Evolutionary conservation across 2,888 invertebrate genomes (phyloP).

Genomic region (Erpobdella octoculata): DNA sequence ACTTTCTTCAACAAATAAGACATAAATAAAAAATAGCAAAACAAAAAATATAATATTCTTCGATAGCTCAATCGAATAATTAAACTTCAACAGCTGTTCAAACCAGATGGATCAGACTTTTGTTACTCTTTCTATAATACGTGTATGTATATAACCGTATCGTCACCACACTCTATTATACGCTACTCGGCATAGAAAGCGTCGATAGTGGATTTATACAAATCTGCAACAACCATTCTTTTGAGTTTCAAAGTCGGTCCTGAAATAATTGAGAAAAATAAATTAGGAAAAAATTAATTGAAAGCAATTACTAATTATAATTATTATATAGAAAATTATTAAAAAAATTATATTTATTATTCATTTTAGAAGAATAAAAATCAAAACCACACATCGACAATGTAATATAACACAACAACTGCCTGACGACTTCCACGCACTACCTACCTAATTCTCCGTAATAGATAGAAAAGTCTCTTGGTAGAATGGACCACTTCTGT

Average conservation of each 20-base stretch:
- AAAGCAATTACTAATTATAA: not conserved
- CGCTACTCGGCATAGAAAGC: conserved; percentile 63
- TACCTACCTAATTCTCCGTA: conserved; percentile 81
- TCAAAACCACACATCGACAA: not conserved
- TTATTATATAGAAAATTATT: not conserved
- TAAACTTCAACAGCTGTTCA: not conserved
- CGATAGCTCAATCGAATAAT: not conserved
- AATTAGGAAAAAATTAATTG: not conserved
- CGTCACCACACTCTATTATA: not conserved
- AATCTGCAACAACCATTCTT: conserved; percentile 67
- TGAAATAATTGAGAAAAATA: conserved; percentile 46
- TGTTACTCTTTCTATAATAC: not conserved
- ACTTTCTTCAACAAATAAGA: too few relatives aligned
- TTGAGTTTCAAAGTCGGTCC: conserved; percentile 81
- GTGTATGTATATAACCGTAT: not conserved
- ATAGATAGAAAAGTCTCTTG: conserved; percentile 74
- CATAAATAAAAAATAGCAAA: too few relatives aligned
- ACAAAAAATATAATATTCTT: too few relatives aligned
- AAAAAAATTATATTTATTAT: not conserved
- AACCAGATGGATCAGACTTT: not conserved
- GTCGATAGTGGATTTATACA: conserved; percentile 71
- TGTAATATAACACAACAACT: too few relatives aligned
- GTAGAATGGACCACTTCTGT: conserved; percentile 76
- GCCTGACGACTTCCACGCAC: too few relatives aligned
- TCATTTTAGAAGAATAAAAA: not conserved